Conservation (phyloP, 2,113 vertebrate species). For the Aphyosemion australe region DNA sequence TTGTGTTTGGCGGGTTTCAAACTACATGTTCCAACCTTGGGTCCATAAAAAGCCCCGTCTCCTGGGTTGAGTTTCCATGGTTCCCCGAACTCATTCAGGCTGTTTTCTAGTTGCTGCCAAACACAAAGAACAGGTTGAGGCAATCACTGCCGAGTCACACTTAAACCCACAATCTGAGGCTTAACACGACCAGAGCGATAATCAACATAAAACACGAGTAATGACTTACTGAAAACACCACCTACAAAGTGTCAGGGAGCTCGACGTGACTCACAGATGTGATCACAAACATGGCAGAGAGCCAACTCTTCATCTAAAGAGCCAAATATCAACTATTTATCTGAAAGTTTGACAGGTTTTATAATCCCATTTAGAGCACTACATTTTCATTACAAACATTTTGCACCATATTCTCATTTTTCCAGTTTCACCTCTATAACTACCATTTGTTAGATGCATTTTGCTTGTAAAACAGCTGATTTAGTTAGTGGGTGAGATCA, state of each 20-base stretch:
- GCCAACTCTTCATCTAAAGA: conserved; percentile 1
- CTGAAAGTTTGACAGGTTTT: too few species aligned
- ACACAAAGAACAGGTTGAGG: background rate
- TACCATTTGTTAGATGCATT: too few species aligned
- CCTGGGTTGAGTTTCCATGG: conserved; percentile 91
- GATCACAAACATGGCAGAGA: conserved; percentile 10
- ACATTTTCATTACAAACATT: too few species aligned
- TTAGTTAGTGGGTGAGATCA: too few species aligned
- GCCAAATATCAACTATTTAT: background rate
- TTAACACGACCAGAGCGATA: background rate
- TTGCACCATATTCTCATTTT: too few species aligned
- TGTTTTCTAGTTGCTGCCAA: conserved; percentile 90
- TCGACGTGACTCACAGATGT: conserved; percentile 39
- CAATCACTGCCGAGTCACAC: background rate
- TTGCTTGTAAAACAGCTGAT: too few species aligned
- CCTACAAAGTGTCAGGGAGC: conserved; percentile 17
- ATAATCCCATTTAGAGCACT: too few species aligned
- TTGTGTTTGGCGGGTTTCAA: background rate
- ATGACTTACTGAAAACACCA: conserved; percentile 2
- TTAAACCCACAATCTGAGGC: background rate
- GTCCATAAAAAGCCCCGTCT: conserved; percentile 95
- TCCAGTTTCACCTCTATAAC: too few species aligned
- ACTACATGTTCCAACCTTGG: conserved; percentile 83
- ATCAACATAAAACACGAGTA: conserved; percentile 10
- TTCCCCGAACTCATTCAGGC: conserved; percentile 90